Conservation (phyloP, 2,888 invertebrate genomes). For the Diarsia brunnea region DNA sequence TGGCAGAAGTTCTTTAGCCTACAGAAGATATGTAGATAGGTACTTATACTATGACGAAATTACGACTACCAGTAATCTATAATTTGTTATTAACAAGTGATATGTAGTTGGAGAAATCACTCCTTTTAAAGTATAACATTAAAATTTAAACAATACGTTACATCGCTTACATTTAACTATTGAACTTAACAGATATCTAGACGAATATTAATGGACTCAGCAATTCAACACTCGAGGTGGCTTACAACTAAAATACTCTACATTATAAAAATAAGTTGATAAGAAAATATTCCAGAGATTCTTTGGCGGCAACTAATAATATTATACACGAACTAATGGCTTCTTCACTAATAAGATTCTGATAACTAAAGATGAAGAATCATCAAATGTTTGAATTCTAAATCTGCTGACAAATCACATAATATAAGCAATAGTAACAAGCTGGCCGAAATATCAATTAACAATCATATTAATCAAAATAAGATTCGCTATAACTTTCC, state of each 20-base stretch:
- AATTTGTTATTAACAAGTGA: conserved; percentile 90
- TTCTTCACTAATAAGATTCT: conserved; percentile 65
- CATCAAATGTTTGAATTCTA: conserved; percentile 1
- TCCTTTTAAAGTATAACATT: conserved; percentile 85
- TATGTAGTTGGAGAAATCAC: conserved; percentile 89
- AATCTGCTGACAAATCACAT: conserved; percentile 18
- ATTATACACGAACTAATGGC: conserved; percentile 71
- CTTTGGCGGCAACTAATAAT: conserved; percentile 79
- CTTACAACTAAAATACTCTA: conserved; percentile 86
- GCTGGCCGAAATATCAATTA: neutral
- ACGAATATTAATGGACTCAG: conserved; percentile 82
- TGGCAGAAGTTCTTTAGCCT: conserved; percentile 75
- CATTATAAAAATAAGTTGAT: conserved; percentile 84
- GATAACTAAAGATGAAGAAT: conserved; percentile 1
- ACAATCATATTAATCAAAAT: neutral
- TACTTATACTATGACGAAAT: conserved; percentile 83
- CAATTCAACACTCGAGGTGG: conserved; percentile 88
- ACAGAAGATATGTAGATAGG: conserved; percentile 71
- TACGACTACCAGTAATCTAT: conserved; percentile 85
- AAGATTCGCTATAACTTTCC: conserved; percentile 18
- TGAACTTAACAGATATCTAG: conserved; percentile 81
- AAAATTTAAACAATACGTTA: conserved; percentile 83
- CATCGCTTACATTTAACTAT: conserved; percentile 78
- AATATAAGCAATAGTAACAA: conserved; percentile 16
- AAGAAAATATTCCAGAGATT: conserved; percentile 81